Base-by-base conservation (phyloP, 2,113 vertebrate species). In the Sprattus sprattus region DNA sequence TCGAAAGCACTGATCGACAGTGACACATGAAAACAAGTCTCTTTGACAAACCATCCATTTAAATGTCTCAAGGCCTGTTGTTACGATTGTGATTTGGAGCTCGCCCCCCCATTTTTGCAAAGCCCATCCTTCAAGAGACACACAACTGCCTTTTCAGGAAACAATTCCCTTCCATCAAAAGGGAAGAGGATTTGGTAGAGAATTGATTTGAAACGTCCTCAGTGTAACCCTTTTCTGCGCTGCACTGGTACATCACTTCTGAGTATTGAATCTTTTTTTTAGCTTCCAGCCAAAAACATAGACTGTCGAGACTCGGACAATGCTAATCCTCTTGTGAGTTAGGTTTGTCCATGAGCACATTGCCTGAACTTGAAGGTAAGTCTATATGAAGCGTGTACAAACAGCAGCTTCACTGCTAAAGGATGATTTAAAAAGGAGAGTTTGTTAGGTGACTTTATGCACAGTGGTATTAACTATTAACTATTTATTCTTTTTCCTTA, bases 151-250 rank as follows among this genome's bases (percentile, higher is more conserved):
- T 20, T 64, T 64, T 64, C 22, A n/a, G 9, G n/a, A 64, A 64
- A 64, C 57, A 64, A 64, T 64, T 64, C 57, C 22, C 57, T 25
- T 64, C 57, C 25, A 28, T 71, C 64, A 32, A 71, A 71, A 71
- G 25, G n/a, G 25, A 32, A 28, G 64, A 67, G 60, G 8, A n/a
- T n/a, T 67, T 10, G 60, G 60, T 32, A 71, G 25, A 71, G 6
- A 71, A 28, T 71, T 71, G 64, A 71, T 71, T 71, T 32, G 64
- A 71, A 71, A 71, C 10, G 64, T 71, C 64, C 64, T 28, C 64
- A 13, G 1, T 32, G 2, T 28, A 32, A 67, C 64, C 64, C 64
- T 39, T 39, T 39, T 39, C 39, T 32, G 64, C 11, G 64, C 10
- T 32, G 64, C 64, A 28, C 10, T 71, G 64, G 2, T 71, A 71